Base-by-base conservation (phyloP, 2,888 invertebrate genomes). In the Brachypalpus laphriformis region DNA sequence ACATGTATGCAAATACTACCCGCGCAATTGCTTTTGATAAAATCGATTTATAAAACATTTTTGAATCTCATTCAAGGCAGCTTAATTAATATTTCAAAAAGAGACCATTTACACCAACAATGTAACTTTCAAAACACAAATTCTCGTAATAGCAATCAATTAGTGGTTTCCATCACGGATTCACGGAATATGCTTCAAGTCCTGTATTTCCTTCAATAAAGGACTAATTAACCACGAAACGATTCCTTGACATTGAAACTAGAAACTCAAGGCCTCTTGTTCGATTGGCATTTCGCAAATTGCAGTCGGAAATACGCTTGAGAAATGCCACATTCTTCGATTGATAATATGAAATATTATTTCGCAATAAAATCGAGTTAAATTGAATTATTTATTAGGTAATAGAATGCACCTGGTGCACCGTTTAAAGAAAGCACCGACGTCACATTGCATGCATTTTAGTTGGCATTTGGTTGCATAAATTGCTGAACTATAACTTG, bases 291-390 rank as follows among this genome's bases (percentile, higher is more conserved):
- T 54, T 54, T 61, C 4, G 11, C 45, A 25, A 37, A 63, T 45
- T 25, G 22, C 16, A 22, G 5, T 51, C 1, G 2, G 42, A 16
- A 57, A 49, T 40, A 56, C 34, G 40, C 34, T 18, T 76, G 82
- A 57, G 82, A 82, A 82, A 70, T 56, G 25, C 40, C 25, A 63
- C 76, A 82, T 76, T 76, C 63, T 82, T 76, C 63, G 22, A 42
- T 51, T 47, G 54, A 8, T 28, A n/a, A 45, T 59, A 47, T n/a
- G 31, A 11, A 47, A 31, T 9, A 42, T 22, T 61, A 54, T 59
- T 51, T 66, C 31, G 37, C 72, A 61, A 66, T 72, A 31, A 28
- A 57, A 51, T 51, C 54, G 16, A 68, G 47, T 75, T 47, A 28
- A 63, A 63, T 68, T 76, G 70, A 49, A 70, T 70, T 70, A 82